Conservation (phyloP, 1,140 invertebrate species). For the Hylyphantes graminicola region DNA sequence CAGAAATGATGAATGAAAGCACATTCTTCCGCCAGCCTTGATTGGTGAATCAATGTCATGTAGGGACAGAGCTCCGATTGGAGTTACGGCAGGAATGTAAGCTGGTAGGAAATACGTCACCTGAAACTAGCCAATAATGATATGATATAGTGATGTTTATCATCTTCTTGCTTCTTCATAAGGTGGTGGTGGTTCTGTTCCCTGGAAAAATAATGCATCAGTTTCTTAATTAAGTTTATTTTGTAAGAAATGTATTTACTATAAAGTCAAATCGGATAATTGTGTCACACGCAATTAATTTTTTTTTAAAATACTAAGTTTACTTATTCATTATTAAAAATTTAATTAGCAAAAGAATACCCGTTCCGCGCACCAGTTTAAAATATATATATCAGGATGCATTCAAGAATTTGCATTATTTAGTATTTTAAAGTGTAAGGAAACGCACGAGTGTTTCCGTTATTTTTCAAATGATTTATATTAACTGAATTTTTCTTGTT, state of each 20-base stretch:
- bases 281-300: background rate
- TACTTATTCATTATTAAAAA: background rate
- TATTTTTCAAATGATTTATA: too few relatives aligned
- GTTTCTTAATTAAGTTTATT: too few relatives aligned
- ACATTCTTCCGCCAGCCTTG: too few relatives aligned
- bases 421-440: too few relatives aligned
- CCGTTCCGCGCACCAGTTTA: background rate
- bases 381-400: background rate
- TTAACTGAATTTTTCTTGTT: too few relatives aligned
- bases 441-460: too few relatives aligned
- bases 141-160: background rate
- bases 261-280: background rate
- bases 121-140: too few relatives aligned
- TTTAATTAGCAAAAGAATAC: background rate
- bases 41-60: too few relatives aligned
- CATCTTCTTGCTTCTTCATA: conserved; percentile 22
- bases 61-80: too few relatives aligned
- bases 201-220: conserved; percentile 6
- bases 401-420: background rate
- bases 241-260: background rate
- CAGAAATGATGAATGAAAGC: too few relatives aligned
- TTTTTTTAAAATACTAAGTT: background rate
- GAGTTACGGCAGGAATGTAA: too few relatives aligned
- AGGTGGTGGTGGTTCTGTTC: conserved; percentile 41
- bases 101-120: too few relatives aligned